phyloP scores from a whole-genome alignment of 2,888 invertebrate species.

The Watsonalla cultraria region DNA sequence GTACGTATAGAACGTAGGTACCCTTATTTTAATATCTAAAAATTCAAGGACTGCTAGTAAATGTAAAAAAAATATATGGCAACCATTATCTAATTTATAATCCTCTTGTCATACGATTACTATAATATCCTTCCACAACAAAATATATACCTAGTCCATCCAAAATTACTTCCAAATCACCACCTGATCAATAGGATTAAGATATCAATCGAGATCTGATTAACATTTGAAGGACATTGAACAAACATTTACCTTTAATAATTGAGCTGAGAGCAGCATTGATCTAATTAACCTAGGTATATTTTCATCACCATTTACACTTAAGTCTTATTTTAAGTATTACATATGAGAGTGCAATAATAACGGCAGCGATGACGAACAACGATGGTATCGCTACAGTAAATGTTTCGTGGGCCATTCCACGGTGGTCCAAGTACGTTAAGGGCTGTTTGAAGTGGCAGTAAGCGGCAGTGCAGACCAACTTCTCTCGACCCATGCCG shows the following conservation, averaged over 20 bases:
- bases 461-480: constrained; percentile 86
- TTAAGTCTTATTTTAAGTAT: constrained; percentile 82
- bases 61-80: too few relatives aligned
- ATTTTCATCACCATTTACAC: constrained; percentile 62
- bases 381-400: constrained; percentile 82
- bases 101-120: too few relatives aligned
- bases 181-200: too few relatives aligned
- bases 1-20: too few relatives aligned
- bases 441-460: constrained; percentile 86
- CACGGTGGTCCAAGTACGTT: constrained; percentile 86
- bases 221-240: not conserved
- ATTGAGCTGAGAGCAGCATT: not conserved
- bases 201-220: too few relatives aligned
- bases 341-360: constrained; percentile 82
- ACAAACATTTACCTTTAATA: not conserved
- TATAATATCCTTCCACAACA: too few relatives aligned
- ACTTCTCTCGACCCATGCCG: constrained; percentile 86
- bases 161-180: too few relatives aligned
- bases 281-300: not conserved
- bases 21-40: too few relatives aligned
- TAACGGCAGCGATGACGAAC: constrained; percentile 78
- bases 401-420: constrained; percentile 83
- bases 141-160: too few relatives aligned
- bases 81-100: too few relatives aligned
- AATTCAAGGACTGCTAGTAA: too few relatives aligned